phyloP scores from a whole-genome alignment of 2,888 invertebrate species.

The Antheraea yamamai region DNA sequence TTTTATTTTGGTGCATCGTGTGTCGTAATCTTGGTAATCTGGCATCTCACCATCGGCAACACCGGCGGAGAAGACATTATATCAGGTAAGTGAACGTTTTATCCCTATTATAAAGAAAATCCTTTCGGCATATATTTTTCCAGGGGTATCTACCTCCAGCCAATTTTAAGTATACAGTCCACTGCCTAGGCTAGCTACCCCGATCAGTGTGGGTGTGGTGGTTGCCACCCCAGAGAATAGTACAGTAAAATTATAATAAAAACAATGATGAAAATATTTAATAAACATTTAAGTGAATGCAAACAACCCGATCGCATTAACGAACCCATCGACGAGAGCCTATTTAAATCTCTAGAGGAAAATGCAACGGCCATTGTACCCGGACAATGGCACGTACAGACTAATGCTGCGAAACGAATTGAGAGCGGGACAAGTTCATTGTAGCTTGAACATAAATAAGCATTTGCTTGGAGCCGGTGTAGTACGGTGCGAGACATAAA shows the following conservation, averaged over 20 bases:
- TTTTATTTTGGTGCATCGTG: too few relatives aligned
- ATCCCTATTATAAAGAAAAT: too few relatives aligned
- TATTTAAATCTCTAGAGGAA: slow-evolving; percentile 60
- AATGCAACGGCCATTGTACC: slow-evolving; percentile 55
- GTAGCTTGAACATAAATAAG: slow-evolving; percentile 76
- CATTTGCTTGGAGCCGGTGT: slow-evolving; percentile 59
- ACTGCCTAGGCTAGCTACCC: too few relatives aligned
- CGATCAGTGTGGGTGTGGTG: too few relatives aligned
- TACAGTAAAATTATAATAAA: neutral
- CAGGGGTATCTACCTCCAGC: too few relatives aligned
- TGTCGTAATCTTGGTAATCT: too few relatives aligned
- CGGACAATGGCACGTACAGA: slow-evolving; percentile 57
- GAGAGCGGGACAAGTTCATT: slow-evolving; percentile 71
- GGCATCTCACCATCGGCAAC: too few relatives aligned
- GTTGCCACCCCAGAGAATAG: too few relatives aligned
- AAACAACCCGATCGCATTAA: slow-evolving; percentile 52
- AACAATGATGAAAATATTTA: slow-evolving; percentile 17
- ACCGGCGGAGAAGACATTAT: too few relatives aligned
- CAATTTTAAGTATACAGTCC: too few relatives aligned
- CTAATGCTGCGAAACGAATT: slow-evolving; percentile 74
- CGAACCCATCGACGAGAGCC: slow-evolving; percentile 51
- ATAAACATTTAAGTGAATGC: slow-evolving; percentile 26
- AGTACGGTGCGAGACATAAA: slow-evolving; percentile 39
- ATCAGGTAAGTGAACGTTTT: too few relatives aligned
- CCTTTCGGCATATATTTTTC: too few relatives aligned